phyloP scores from a whole-genome alignment of 2,888 invertebrate genomes.

The Heliconius ismenius region DNA sequence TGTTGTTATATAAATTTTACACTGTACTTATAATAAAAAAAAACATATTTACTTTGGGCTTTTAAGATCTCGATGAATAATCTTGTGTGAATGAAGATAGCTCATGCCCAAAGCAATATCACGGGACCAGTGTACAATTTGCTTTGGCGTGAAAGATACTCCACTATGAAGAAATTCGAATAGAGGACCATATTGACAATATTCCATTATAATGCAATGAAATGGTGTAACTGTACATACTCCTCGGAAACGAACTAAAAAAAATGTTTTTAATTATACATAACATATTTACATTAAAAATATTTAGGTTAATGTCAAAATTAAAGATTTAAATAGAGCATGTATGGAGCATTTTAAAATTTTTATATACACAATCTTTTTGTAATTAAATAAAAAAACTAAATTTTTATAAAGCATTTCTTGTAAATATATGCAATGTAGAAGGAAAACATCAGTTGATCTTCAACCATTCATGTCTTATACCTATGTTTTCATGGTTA shows the following conservation, averaged over 20 bases:
- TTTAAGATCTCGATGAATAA: constrained; percentile 98
- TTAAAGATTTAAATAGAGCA: no score
- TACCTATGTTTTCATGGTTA: constrained; percentile 94
- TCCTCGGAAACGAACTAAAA: constrained; percentile 86
- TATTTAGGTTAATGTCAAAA: no score
- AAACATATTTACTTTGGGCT: constrained; percentile 94
- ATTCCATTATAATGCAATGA: constrained; percentile 99
- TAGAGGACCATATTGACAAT: constrained; percentile 96
- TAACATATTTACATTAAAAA: no score
- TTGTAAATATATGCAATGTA: no score
- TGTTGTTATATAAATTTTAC: no score
- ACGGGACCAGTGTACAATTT: constrained; percentile 95
- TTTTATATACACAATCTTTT: no score
- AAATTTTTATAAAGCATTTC: no score
- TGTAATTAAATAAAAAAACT: no score
- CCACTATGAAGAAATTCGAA: constrained; percentile 94
- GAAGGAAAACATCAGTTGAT: no score
- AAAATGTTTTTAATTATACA: constrained; percentile 11
- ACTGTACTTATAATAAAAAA: not conserved
- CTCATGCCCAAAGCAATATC: constrained; percentile 98
- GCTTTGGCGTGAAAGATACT: constrained; percentile 90
- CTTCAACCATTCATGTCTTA: not conserved
- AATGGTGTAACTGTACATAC: constrained; percentile 96
- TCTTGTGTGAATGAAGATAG: constrained; percentile 96
- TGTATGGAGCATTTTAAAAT: no score